Evolutionary conservation across 2,113 vertebrate genomes (phyloP).

Genomic region (Sminthopsis crassicaudata): DNA sequence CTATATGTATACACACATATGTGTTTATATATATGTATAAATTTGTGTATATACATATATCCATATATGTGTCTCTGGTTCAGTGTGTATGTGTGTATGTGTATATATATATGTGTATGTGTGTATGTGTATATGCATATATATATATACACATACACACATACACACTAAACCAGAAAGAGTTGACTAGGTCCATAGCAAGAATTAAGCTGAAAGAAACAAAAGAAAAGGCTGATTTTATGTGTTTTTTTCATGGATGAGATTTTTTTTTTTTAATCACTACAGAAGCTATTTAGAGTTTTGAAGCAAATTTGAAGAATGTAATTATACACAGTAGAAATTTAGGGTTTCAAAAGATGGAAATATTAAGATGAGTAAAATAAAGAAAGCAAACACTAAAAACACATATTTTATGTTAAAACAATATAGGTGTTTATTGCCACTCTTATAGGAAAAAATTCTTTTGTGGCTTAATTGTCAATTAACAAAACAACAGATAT

Average conservation of each 20-base stretch:
- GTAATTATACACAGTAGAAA: slow-evolving; percentile 14
- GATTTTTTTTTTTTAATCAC: not conserved
- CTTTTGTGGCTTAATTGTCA: not conserved
- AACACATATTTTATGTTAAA: not conserved
- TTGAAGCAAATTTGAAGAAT: not conserved
- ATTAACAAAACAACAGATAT: not conserved
- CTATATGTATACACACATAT: not conserved
- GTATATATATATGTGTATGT: not conserved
- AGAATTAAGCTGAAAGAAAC: slow-evolving; percentile 3
- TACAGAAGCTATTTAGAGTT: slow-evolving; percentile 13
- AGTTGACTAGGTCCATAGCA: slow-evolving; percentile 5
- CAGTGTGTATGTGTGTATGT: not conserved
- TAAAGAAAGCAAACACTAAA: slow-evolving; percentile 24
- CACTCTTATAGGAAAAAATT: not conserved
- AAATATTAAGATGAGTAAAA: slow-evolving; percentile 33
- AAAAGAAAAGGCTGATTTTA: not conserved
- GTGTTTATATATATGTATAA: not conserved
- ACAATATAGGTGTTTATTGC: not conserved
- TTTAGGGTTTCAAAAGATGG: slow-evolving; percentile 23
- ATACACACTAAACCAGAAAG: not conserved
- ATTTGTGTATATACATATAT: too few species aligned
- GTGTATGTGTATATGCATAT: not conserved
- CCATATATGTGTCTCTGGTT: too few species aligned
- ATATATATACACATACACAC: not conserved
- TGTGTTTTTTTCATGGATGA: not conserved